Evolutionary conservation across 2,888 invertebrate species (phyloP).

Genomic region (Eupithecia insigniata): DNA sequence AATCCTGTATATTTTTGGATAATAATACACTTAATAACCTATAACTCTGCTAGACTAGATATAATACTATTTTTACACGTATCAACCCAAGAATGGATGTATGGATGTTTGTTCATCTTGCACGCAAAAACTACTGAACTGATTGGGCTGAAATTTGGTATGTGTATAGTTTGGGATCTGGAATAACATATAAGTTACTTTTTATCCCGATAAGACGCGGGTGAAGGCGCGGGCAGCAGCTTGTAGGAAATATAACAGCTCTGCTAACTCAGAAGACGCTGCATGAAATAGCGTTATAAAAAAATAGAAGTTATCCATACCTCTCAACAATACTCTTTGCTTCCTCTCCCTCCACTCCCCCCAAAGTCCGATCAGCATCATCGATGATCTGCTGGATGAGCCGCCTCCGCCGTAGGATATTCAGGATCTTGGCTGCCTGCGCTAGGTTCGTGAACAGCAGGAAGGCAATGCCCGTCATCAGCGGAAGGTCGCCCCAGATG

Average conservation of each 20-base stretch:
- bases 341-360: conserved; percentile 48
- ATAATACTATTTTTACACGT: too few species aligned
- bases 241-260: background rate
- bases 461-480: conserved; percentile 77
- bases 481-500: conserved; percentile 76
- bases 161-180: too few species aligned
- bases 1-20: too few species aligned
- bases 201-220: too few species aligned
- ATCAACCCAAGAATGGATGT: too few species aligned
- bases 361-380: conserved; percentile 56
- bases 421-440: conserved; percentile 71
- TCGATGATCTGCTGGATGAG: conserved; percentile 59
- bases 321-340: conserved; percentile 62
- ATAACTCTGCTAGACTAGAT: too few species aligned
- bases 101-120: too few species aligned
- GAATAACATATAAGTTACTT: too few species aligned
- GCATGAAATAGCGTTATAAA: background rate
- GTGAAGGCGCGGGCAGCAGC: too few species aligned
- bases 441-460: conserved; percentile 77
- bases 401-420: conserved; percentile 56
- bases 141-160: too few species aligned
- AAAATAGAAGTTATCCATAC: conserved; percentile 33
- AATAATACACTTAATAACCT: too few species aligned
- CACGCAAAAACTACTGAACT: too few species aligned
- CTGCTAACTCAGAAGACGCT: background rate